A percentile compares a stretch with the other conserved stretches of the same genome.
Evolutionary conservation across 2,113 vertebrate species (phyloP).

Genomic region (Brachionichthys hirsutus): DNA sequence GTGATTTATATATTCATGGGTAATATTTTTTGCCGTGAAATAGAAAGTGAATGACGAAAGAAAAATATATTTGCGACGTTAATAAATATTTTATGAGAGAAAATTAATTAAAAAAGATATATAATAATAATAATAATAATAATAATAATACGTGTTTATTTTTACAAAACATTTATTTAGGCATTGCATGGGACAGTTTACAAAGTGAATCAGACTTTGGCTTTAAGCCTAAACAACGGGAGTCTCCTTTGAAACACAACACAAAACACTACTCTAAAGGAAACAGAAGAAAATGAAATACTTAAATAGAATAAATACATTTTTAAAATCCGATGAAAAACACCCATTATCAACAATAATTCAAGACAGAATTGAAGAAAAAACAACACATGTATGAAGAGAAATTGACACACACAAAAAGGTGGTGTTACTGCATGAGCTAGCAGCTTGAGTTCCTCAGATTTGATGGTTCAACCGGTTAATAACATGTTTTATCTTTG

Average conservation of each 20-base stretch:
- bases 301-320: constrained; percentile 66
- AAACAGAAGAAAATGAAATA: neutral
- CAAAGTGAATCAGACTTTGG: constrained; percentile 2
- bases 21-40: too few species aligned
- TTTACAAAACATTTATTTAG: constrained; percentile 13
- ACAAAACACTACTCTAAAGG: neutral
- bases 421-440: neutral
- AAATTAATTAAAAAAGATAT: too few species aligned
- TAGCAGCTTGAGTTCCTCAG: constrained; percentile 21
- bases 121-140: neutral
- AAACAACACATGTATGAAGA: neutral
- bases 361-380: neutral
- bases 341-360: constrained; percentile 8
- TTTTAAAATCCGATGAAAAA: neutral
- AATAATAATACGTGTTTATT: neutral
- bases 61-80: too few species aligned
- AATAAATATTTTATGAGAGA: too few species aligned
- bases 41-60: too few species aligned
- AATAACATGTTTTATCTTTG: neutral
- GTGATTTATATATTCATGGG: constrained; percentile 3
- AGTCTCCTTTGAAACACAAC: neutral
- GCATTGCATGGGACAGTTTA: constrained; percentile 15
- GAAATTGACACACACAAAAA: neutral
- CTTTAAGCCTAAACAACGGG: neutral
- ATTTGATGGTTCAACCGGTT: neutral